These are phyloP conservation scores for Agrotis ipsilon DNA, from an alignment of 2,888 invertebrate genomes.

Conservation along the genomic window DNA sequence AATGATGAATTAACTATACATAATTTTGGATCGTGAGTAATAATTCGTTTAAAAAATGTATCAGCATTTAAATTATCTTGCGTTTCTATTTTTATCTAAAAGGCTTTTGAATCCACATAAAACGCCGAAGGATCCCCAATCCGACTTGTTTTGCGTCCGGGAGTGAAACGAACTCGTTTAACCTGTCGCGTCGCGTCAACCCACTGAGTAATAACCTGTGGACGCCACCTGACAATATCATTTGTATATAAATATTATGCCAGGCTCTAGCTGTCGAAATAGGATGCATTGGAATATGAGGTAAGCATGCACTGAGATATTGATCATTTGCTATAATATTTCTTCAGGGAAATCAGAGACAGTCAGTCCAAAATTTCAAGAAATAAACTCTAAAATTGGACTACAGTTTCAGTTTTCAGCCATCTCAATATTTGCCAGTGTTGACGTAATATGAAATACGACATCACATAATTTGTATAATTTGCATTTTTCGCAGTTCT, in stretches of 20 bases:
- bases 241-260: constrained; percentile 44
- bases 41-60: too few relatives aligned
- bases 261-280: neutral
- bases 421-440: too few relatives aligned
- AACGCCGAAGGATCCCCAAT: constrained; percentile 67
- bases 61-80: neutral
- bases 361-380: neutral
- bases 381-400: too few relatives aligned
- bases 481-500: neutral
- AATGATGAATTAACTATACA: too few relatives aligned
- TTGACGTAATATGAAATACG: too few relatives aligned
- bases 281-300: neutral
- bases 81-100: neutral
- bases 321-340: neutral
- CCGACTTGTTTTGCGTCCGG: constrained; percentile 76
- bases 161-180: constrained; percentile 80
- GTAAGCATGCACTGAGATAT: too few relatives aligned
- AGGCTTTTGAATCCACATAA: constrained; percentile 1
- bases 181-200: constrained; percentile 76
- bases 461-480: neutral
- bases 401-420: too few relatives aligned
- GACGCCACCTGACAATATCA: constrained; percentile 64
- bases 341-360: neutral
- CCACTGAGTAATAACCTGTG: constrained; percentile 73
- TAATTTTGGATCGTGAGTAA: too few relatives aligned